A percentile compares a stretch with the other conserved stretches of the same genome.
phyloP scores from a whole-genome alignment of 2,888 invertebrate genomes.

The Cyrtodaria siliqua region DNA sequence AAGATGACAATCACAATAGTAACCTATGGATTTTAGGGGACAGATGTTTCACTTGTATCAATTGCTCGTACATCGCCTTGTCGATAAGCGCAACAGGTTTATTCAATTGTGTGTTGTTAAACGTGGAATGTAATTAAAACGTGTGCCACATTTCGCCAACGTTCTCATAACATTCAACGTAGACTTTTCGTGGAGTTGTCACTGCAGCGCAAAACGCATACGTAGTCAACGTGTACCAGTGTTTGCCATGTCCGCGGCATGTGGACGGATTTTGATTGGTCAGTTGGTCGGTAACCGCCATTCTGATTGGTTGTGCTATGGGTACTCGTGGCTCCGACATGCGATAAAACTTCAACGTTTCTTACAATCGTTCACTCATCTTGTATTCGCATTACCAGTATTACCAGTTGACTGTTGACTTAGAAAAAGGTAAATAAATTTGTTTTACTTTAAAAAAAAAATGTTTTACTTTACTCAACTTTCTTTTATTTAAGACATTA shows the following conservation, averaged over 20 bases:
- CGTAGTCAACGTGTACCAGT: slow-evolving; percentile 4
- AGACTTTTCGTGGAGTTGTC: no score
- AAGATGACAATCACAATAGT: no score
- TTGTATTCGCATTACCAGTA: neutral
- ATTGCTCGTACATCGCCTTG: no score
- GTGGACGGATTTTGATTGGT: slow-evolving; percentile 11
- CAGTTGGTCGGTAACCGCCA: neutral
- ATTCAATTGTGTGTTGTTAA: no score
- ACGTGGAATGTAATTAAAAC: no score
- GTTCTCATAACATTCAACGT: no score
- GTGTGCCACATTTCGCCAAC: no score
- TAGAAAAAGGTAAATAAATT: neutral
- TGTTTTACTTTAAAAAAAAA: neutral
- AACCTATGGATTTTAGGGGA: no score
- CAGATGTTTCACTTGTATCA: no score
- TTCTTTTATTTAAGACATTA: neutral
- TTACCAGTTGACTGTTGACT: no score
- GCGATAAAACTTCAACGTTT: slow-evolving; percentile 5
- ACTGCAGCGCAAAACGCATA: no score
- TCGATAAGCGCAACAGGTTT: no score
- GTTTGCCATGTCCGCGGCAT: neutral
- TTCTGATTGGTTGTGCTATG: slow-evolving; percentile 6
- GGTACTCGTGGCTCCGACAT: slow-evolving; percentile 14
- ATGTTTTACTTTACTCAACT: neutral
- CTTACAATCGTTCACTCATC: slow-evolving; percentile 4